Conservation (phyloP, 1,140 invertebrate genomes). For the Cyclina sinensis region DNA sequence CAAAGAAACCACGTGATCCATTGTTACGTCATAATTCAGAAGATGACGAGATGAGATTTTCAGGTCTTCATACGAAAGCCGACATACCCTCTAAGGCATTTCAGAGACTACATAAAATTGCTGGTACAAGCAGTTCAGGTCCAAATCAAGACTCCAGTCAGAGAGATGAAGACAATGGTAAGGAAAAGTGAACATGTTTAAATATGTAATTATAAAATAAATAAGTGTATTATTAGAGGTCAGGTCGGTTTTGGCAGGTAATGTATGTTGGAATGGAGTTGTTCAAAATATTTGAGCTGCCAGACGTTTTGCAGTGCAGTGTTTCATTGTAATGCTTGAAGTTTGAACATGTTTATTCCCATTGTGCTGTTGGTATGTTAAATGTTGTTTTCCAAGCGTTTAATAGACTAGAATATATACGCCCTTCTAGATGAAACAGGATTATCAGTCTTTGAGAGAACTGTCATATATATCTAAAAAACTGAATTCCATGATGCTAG, state of each 20-base stretch:
- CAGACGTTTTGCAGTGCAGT: background rate
- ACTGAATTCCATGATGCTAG: too few relatives aligned
- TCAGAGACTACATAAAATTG: conserved; percentile 89
- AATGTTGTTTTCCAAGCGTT: too few relatives aligned
- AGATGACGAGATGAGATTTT: conserved; percentile 88
- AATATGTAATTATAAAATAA: too few relatives aligned
- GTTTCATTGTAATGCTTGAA: background rate
- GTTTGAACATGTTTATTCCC: background rate
- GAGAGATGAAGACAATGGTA: conserved; percentile 68
- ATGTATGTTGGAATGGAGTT: background rate
- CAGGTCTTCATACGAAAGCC: conserved; percentile 89
- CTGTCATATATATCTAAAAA: too few relatives aligned
- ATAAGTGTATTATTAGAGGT: too few relatives aligned
- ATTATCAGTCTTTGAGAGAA: too few relatives aligned
- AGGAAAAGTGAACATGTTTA: conserved; percentile 6
- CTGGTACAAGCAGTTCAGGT: conserved; percentile 68
- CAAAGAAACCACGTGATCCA: conserved; percentile 76
- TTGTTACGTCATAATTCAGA: conserved; percentile 84
- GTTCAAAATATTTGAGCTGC: background rate
- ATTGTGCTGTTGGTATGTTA: too few relatives aligned
- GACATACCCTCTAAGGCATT: conserved; percentile 92
- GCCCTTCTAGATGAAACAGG: too few relatives aligned
- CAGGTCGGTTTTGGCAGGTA: background rate
- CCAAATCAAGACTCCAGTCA: conserved; percentile 50
- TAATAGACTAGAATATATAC: too few relatives aligned